Base-by-base conservation (phyloP, 2,113 vertebrate genomes). In the Notarius lentiginosus region DNA sequence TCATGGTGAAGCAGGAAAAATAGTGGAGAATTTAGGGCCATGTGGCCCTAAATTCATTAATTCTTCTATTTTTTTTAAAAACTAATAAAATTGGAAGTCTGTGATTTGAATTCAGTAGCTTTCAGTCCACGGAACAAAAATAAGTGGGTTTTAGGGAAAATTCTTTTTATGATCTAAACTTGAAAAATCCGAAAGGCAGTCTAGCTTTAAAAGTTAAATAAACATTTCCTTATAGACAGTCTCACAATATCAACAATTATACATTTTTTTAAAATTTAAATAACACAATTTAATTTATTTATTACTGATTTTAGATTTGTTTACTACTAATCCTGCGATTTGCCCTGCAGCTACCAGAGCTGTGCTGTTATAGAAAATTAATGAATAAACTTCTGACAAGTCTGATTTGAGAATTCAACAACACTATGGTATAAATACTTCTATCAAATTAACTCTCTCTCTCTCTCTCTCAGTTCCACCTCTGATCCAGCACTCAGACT, bases 401-500 rank as follows among this genome's bases (percentile, higher is more conserved):
- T 75, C 14, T 11, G 41, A 49, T 75, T 20, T 75, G 9, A 75
- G 7, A 75, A 24, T 27, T 14, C 24, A 65, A 47, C 1, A 75
- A 4, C 8, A 47, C 41, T 47, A 20, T 76, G 73, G 9, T 49
- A 77, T 15, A 77, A 53, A n/a, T 77, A 53, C 12, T 5, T 5
- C 1, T 51, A 82, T 66, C 6, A 20, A 68, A 68, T 53, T 0
- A 12, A 83, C 20, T 41, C 27, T 53, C 20, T 81, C 68, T 24
- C 15, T 7, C 0, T 51, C 34, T 14, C 47, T 51, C 60, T 80
- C 68, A 99, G 98, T 99, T 5, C 98, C 98, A 0, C 98, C 98
- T 83, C 97, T 97, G 89, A 99, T 99, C 89, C 98, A 99, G 88
- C 98, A 98, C 53, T 99, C 99, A 47, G 98, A 99, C 93, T 99